Evolutionary conservation across 2,113 vertebrate genomes (phyloP).

Genomic region (Psophia crepitans): DNA sequence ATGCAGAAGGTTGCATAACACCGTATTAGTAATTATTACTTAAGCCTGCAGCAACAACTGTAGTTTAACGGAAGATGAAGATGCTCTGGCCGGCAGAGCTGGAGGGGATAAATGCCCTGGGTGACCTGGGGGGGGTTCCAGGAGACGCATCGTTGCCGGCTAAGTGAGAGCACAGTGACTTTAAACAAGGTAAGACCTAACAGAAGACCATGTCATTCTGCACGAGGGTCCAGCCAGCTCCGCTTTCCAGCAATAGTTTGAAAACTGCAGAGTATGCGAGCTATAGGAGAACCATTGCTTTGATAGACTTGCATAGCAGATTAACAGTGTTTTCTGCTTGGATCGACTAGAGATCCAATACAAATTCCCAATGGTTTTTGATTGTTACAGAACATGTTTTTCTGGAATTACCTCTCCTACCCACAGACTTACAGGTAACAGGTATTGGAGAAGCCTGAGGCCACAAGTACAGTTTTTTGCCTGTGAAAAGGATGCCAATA

Average conservation of each 20-base stretch:
- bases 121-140: too few relatives aligned
- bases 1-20: not conserved
- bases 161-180: not conserved
- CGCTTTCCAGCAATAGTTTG: not conserved
- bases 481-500: not conserved
- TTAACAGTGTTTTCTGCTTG: not conserved
- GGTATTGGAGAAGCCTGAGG: not conserved
- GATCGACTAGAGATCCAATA: not conserved
- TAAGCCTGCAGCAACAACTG: not conserved
- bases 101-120: not conserved
- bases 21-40: not conserved
- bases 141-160: not conserved
- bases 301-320: not conserved
- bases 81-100: not conserved
- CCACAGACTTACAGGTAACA: not conserved
- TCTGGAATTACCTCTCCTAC: not conserved
- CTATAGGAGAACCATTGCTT: not conserved
- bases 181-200: not conserved
- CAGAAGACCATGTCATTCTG: rapidly evolving
- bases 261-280: not conserved
- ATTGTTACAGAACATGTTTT: not conserved
- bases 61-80: not conserved
- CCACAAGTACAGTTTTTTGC: not conserved
- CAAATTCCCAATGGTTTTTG: not conserved
- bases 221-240: not conserved